Percentiles rank a stretch among this genome's conserved stretches.
Evolutionary conservation across 2,888 invertebrate species (phyloP).

Genomic region (Mimachlamys varia): DNA sequence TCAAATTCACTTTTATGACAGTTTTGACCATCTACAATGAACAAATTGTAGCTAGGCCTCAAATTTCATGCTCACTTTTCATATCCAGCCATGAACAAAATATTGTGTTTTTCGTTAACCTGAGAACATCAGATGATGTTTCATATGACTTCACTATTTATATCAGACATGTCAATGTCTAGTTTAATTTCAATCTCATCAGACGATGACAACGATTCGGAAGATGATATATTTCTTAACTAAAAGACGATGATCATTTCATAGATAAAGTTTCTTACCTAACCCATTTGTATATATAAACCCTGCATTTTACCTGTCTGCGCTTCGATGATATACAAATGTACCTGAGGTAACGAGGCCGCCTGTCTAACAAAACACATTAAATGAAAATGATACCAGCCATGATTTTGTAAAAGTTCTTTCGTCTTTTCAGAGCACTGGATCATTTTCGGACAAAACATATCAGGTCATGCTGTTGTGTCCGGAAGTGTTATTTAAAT

Average conservation of each 20-base stretch:
- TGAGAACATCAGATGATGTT: neutral
- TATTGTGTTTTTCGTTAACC: neutral
- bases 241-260: neutral
- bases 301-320: neutral
- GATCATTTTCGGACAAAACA: neutral
- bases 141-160: neutral
- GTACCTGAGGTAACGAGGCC: neutral
- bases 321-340: neutral
- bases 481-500: neutral
- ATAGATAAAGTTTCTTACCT: neutral
- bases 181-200: neutral
- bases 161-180: neutral
- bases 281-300: neutral
- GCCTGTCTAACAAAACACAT: neutral
- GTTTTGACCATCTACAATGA: neutral
- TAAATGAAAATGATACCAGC: constrained; percentile 27
- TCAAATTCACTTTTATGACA: too few relatives aligned
- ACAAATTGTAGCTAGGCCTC: neutral
- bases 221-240: neutral
- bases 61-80: neutral
- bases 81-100: neutral
- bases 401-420: neutral
- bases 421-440: neutral
- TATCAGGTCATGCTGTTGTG: neutral
- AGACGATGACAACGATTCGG: neutral